phyloP scores from a whole-genome alignment of 2,888 invertebrate genomes.

The Palloptera scutellata region DNA sequence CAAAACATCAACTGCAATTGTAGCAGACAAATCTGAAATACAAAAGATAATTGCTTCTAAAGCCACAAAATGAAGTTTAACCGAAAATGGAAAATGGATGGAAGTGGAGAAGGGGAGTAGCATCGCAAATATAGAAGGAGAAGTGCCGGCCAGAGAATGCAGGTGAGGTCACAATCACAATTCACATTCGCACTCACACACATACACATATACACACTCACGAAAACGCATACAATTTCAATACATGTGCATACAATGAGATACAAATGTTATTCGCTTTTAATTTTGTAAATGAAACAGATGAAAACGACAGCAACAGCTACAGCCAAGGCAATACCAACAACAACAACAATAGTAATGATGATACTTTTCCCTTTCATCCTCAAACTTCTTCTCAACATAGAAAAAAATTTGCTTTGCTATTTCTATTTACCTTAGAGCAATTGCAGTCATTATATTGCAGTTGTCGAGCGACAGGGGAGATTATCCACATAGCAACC shows the following conservation, averaged over 20 bases:
- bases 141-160: not conserved
- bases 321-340: not conserved
- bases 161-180: conserved; percentile 28
- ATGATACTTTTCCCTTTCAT: too few relatives aligned
- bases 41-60: conserved; percentile 59
- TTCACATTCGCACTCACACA: not conserved
- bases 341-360: not conserved
- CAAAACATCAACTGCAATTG: conserved; percentile 8
- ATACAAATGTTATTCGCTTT: conserved; percentile 21
- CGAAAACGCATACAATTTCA: not conserved
- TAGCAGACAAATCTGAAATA: conserved; percentile 51
- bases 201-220: not conserved
- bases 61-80: conserved; percentile 49
- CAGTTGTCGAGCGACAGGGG: too few relatives aligned
- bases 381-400: too few relatives aligned
- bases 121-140: conserved; percentile 4
- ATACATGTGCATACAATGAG: not conserved
- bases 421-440: too few relatives aligned
- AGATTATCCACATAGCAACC: too few relatives aligned
- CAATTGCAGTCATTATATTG: too few relatives aligned
- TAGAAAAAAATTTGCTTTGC: too few relatives aligned
- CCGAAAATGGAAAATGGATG: conserved; percentile 13
- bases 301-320: conserved; percentile 23
- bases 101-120: not conserved
- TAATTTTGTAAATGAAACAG: conserved; percentile 35